Evolutionary conservation across 2,888 invertebrate species (phyloP).

Genomic region (Drosophila sordidapex): DNA sequence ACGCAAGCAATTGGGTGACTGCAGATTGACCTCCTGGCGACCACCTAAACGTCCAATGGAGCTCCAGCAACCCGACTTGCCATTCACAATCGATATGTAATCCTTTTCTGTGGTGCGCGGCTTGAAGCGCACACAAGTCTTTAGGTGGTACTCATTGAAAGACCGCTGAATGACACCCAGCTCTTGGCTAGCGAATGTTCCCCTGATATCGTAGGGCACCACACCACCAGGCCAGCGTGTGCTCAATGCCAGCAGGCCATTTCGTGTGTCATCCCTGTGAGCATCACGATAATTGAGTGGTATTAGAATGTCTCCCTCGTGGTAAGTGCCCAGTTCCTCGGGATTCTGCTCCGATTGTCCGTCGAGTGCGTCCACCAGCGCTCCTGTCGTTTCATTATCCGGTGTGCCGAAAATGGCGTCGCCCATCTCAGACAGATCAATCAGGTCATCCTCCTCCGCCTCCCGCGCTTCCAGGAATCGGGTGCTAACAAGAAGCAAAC

Average conservation of each 20-base stretch:
- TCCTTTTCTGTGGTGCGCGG: constrained; percentile 88
- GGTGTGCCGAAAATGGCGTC: constrained; percentile 85
- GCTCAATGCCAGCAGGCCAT: constrained; percentile 87
- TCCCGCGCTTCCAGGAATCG: constrained; percentile 18
- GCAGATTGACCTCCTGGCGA: constrained; percentile 88
- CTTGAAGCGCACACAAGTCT: constrained; percentile 90
- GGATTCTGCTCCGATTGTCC: constrained; percentile 87
- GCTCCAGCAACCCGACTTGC: constrained; percentile 91
- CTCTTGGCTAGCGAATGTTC: constrained; percentile 87
- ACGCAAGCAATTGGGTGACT: constrained; percentile 89
- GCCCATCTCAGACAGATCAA: constrained; percentile 64
- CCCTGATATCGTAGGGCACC: constrained; percentile 89
- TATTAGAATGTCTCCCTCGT: constrained; percentile 91
- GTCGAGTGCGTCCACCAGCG: constrained; percentile 50
- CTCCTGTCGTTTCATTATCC: constrained; percentile 80
- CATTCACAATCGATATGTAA: constrained; percentile 89
- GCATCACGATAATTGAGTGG: constrained; percentile 81
- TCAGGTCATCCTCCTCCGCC: constrained; percentile 35
- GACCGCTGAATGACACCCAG: constrained; percentile 88
- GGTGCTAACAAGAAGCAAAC: constrained; percentile 24
- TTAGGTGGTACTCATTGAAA: constrained; percentile 89
- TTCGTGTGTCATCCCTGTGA: constrained; percentile 83
- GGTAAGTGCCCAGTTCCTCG: constrained; percentile 92
- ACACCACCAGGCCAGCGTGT: constrained; percentile 88
- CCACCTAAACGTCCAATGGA: constrained; percentile 90